Conservation (phyloP, 2,888 invertebrate genomes). For the Calameuta filiformis region DNA sequence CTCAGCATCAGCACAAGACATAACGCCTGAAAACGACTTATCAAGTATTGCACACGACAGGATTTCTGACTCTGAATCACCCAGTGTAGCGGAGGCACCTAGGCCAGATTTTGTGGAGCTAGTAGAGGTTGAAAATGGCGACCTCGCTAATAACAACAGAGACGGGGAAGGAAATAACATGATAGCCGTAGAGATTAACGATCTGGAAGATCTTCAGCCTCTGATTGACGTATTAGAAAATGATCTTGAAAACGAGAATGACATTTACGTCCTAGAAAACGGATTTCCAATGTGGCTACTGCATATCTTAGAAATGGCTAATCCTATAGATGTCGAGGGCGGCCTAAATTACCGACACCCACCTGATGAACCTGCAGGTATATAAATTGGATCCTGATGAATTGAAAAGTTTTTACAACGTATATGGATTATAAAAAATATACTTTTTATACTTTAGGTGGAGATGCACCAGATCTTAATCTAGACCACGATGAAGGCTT, state of each 20-base stretch:
- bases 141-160: constrained; percentile 69
- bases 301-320: constrained; percentile 48
- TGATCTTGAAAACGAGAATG: constrained; percentile 57
- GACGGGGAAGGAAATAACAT: constrained; percentile 68
- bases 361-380: background rate
- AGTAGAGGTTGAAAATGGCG: constrained; percentile 67
- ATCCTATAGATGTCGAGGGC: constrained; percentile 29
- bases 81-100: constrained; percentile 47
- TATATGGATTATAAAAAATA: background rate
- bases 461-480: constrained; percentile 18
- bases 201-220: constrained; percentile 49
- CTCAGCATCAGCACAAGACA: constrained; percentile 53
- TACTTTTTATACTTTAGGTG: constrained; percentile 18
- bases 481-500: constrained; percentile 36
- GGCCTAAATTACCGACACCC: background rate
- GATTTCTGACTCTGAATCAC: constrained; percentile 37
- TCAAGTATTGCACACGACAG: constrained; percentile 52
- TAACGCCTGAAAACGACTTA: constrained; percentile 51
- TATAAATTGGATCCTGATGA: background rate
- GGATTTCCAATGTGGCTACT: constrained; percentile 55
- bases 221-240: constrained; percentile 51
- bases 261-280: constrained; percentile 53
- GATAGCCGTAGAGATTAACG: constrained; percentile 47
- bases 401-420: background rate
- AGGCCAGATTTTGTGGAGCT: constrained; percentile 33